A percentile compares a stretch with the other conserved stretches of the same genome.
These are phyloP conservation scores for Papio anubis DNA, from an alignment of 2,113 vertebrate species.

Conservation along the genomic window DNA sequence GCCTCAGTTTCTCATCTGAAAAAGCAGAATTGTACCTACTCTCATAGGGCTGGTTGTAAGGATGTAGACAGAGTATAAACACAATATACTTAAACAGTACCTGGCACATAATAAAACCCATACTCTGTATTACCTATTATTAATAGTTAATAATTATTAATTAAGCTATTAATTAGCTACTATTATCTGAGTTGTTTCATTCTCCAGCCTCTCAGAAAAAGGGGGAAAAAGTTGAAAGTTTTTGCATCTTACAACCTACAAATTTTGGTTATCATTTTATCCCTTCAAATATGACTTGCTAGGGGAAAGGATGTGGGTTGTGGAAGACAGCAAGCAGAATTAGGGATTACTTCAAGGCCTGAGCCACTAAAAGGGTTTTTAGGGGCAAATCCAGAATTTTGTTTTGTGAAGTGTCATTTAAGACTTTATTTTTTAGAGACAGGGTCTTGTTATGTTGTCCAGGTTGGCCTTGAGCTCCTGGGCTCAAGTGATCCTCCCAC, in stretches of 20 bases:
- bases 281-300: conserved; percentile 25
- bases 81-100: not conserved
- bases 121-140: not conserved
- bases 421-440: not conserved
- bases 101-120: conserved; percentile 17
- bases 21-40: not conserved
- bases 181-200: not conserved
- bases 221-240: not conserved
- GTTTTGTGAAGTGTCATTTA: not conserved
- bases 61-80: conserved; percentile 23
- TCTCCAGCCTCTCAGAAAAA: not conserved
- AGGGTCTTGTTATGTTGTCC: not conserved
- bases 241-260: not conserved
- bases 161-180: not conserved
- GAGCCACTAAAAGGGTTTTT: not conserved
- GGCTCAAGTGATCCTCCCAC: not conserved
- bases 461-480: not conserved
- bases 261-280: conserved; percentile 8
- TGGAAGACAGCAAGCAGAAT: not conserved
- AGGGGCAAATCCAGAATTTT: not conserved
- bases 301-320: not conserved
- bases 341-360: not conserved
- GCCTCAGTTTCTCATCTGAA: conserved; percentile 38
- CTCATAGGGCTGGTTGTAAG: not conserved
- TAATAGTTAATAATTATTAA: too few species aligned